Base-by-base conservation (phyloP, 2,113 vertebrate species). In the Microcebus ravelobensis region DNA sequence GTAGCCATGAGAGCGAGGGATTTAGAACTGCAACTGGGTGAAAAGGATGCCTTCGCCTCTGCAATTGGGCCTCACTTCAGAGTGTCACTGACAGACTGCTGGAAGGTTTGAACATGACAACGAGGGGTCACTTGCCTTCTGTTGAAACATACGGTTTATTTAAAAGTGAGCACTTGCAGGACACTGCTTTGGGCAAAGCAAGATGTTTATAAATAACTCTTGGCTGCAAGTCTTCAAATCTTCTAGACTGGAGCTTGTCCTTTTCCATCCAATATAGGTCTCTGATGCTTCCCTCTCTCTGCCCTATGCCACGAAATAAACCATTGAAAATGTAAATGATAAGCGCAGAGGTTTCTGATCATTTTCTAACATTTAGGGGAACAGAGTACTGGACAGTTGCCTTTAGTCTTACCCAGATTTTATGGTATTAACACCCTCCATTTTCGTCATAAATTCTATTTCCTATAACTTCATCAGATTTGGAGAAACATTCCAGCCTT, bases 401-500 rank as follows among this genome's bases (percentile, higher is more conserved):
- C 12, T 84, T 92, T 2, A 65, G 3, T 70, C n/a, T 88, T 39
- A 68, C 10, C 27, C 21, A 79, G 23, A 89, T 57, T 50, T 34
- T 70, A 79, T 57, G 61, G 21, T 68, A 90, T 86, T 79, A 39
- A 74, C 55, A 87, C 6, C 18, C 9, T 70, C 31, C 11, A 77
- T 59, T 76, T 88, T 87, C 27, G 39, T 50, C 57, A 89, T 34
- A 91, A 76, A 86, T 89, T 94, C 34, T 59, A 67, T 71, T 76
- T 93, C 42, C 34, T 71, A 45, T 63, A 67, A 52, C 3, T 61
- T 80, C 50, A 86, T 8, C 77, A 57, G 15, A 63, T 25, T 55
- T 63, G 25, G 45, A 42, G 52, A 7, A 84, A 77, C 36, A 5
- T 80, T 90, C 14, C n/a, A 74, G 8, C 63, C 11, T 91, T 73